phyloP scores from a whole-genome alignment of 2,113 vertebrate genomes.

The Hypocryptadius cinnamomeus region DNA sequence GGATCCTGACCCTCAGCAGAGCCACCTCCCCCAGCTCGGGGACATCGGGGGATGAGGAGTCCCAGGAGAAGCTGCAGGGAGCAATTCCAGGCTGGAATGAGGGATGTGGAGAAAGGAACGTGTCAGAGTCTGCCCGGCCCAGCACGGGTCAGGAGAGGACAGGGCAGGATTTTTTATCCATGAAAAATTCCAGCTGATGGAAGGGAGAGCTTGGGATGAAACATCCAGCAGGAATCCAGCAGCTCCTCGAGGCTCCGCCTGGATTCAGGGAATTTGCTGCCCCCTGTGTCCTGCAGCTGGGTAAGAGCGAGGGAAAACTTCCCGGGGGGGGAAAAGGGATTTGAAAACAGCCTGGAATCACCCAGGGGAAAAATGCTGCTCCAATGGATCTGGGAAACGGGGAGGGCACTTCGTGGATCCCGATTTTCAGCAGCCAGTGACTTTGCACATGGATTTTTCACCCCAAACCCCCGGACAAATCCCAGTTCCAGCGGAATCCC shows the following conservation, averaged over 20 bases:
- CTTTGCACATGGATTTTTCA: rapidly evolving
- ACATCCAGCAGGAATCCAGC: background rate
- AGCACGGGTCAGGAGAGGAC: conserved; percentile 2
- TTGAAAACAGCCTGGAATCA: rapidly evolving
- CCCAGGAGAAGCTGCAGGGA: background rate
- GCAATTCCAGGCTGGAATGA: background rate
- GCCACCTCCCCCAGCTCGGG: background rate
- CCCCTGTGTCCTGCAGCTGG: background rate
- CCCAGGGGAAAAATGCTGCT: background rate
- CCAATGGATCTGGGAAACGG: rapidly evolving
- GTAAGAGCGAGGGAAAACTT: background rate
- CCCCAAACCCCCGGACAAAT: rapidly evolving
- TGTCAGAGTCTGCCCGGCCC: background rate
- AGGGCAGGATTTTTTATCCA: background rate
- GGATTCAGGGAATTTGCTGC: background rate
- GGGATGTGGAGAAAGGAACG: background rate
- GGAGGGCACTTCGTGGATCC: rapidly evolving
- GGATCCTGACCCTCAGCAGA: background rate
- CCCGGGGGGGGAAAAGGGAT: rapidly evolving
- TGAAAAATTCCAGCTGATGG: background rate
- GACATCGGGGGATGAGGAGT: background rate
- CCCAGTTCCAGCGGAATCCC: background rate
- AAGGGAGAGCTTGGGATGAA: background rate
- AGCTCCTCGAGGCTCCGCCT: background rate
- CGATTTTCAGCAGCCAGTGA: rapidly evolving